phyloP scores from a whole-genome alignment of 2,113 vertebrate genomes.

The Syngnathus typhle region DNA sequence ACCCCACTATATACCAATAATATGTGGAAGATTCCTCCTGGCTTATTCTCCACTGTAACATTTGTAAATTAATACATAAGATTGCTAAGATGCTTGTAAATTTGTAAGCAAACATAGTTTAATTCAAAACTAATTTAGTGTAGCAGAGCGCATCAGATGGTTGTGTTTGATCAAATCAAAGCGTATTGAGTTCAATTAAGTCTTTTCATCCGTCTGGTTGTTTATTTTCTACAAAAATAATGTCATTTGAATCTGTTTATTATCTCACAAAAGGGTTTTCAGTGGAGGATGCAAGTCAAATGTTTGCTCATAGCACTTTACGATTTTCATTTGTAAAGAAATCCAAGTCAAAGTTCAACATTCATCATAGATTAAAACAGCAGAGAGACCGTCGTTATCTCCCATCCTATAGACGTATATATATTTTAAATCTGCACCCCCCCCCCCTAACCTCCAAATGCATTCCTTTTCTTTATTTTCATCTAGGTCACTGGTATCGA shows the following conservation, averaged over 20 bases:
- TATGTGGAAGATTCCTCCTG: neutral
- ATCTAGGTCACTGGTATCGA: conserved; percentile 42
- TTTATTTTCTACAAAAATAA: neutral
- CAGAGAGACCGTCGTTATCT: neutral
- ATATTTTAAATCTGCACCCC: neutral
- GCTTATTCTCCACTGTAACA: neutral
- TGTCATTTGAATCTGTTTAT: neutral
- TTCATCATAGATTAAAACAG: neutral
- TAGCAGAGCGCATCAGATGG: neutral
- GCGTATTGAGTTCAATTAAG: neutral
- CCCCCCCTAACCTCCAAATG: neutral
- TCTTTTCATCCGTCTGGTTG: neutral
- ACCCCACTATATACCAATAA: neutral
- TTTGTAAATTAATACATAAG: neutral
- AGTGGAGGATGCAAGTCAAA: neutral
- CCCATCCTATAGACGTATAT: neutral
- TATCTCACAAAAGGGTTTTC: neutral
- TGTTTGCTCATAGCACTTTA: neutral
- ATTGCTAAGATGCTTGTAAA: too few species aligned
- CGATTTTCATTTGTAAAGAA: neutral
- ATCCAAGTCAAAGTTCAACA: neutral
- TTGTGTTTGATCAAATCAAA: neutral
- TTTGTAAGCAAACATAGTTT: too few species aligned
- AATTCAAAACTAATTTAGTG: neutral
- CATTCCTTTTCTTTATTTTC: conserved; percentile 10